Percentiles rank a stretch among this genome's conserved stretches.
Conservation (phyloP, 2,797 vertebrate genomes). For the Erpetoichthys calabaricus region DNA sequence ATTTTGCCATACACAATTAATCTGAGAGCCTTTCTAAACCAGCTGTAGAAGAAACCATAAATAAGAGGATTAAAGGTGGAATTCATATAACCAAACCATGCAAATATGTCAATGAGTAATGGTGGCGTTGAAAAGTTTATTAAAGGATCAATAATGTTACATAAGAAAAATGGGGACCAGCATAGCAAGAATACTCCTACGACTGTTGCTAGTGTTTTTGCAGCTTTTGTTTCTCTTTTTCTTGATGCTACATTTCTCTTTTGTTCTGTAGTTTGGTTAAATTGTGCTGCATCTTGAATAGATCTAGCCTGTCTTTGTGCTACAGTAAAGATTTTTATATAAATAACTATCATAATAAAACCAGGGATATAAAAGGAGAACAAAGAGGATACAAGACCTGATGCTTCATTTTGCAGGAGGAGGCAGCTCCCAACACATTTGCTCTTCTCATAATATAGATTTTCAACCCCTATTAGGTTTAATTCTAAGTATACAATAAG, state of each 20-base stretch:
- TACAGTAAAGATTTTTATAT: conserved; percentile 7
- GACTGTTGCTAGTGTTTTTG: conserved; percentile 10
- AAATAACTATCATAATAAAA: conserved; percentile 12
- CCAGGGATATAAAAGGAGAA: conserved; percentile 6
- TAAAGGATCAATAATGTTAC: conserved; percentile 5
- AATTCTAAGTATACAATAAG: conserved; percentile 5
- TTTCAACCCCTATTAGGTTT: conserved; percentile 7
- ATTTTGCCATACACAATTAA: conserved; percentile 7
- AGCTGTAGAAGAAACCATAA: conserved; percentile 10
- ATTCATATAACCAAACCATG: conserved; percentile 11
- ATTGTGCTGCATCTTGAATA: conserved; percentile 4
- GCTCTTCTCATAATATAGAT: background rate
- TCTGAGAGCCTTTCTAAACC: conserved; percentile 10
- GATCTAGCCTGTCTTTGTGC: conserved; percentile 8
- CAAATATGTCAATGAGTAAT: conserved; percentile 3
- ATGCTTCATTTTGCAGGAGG: conserved; percentile 3
- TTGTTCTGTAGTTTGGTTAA: background rate
- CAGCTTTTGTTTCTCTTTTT: conserved; percentile 10
- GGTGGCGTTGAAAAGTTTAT: conserved; percentile 3
- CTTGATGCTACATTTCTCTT: background rate
- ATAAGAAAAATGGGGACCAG: conserved; percentile 10
- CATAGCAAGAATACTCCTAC: conserved; percentile 9
- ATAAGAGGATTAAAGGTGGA: conserved; percentile 10
- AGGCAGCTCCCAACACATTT: conserved; percentile 4
- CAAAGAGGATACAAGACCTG: conserved; percentile 3